Percentiles rank a stretch among this genome's conserved stretches.
phyloP scores from a whole-genome alignment of 2,888 invertebrate species.

The Orchesellides sinensis region DNA sequence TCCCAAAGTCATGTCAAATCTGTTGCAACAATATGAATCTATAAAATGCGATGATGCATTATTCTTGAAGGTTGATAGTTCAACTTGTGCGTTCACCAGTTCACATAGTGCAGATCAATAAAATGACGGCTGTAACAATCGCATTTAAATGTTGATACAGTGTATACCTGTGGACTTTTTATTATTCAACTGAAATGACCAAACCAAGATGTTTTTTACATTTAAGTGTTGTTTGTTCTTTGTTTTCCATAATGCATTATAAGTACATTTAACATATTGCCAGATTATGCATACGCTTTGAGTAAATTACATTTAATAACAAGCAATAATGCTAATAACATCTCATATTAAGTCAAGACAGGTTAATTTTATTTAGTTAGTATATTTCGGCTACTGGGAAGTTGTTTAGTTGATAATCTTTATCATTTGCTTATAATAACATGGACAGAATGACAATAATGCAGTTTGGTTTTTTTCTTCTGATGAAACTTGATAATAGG shows the following conservation, averaged over 20 bases:
- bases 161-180: no score
- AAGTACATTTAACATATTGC: no score
- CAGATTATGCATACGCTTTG: not conserved
- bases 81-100: no score
- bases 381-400: not conserved
- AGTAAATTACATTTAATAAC: not conserved
- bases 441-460: not conserved
- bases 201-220: no score
- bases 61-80: slow-evolving; percentile 28
- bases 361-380: slow-evolving; percentile 12
- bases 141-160: no score
- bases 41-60: not conserved
- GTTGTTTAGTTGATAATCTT: no score
- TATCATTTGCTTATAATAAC: not conserved
- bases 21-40: slow-evolving; percentile 27
- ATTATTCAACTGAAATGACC: no score
- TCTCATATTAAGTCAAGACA: slow-evolving; percentile 15
- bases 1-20: slow-evolving; percentile 47
- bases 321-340: not conserved
- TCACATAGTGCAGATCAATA: no score
- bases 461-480: not conserved
- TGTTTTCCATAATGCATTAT: no score
- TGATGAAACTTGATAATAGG: not conserved
- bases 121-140: no score
- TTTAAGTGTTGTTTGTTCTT: no score